Percentiles rank a stretch among this genome's conserved stretches.
Evolutionary conservation across 2,888 invertebrate species (phyloP).

Genomic region (Dynastes maya): DNA sequence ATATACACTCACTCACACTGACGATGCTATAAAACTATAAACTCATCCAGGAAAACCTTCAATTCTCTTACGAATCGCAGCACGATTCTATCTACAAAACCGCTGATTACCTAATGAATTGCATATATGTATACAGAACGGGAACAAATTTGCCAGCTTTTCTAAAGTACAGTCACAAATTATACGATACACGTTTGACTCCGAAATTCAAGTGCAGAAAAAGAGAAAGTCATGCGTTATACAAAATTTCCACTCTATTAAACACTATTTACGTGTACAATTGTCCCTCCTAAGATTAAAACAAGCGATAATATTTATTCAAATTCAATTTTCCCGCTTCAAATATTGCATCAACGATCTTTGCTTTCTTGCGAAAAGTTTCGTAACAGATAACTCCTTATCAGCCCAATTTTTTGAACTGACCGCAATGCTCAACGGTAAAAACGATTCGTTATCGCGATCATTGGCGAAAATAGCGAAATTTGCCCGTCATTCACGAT

Average conservation of each 20-base stretch:
- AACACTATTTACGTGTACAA: not conserved
- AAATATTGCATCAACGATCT: not conserved
- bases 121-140: conserved; percentile 41
- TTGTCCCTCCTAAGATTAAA: too few species aligned
- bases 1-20: too few species aligned
- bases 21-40: not conserved
- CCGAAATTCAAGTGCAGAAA: conserved; percentile 9
- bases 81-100: not conserved
- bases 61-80: not conserved
- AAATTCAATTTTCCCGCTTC: too few species aligned
- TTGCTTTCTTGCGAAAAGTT: too few species aligned
- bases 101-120: conserved; percentile 27
- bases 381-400: too few species aligned
- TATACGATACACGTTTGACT: not conserved
- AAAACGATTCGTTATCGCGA: too few species aligned
- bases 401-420: too few species aligned
- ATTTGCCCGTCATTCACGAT: too few species aligned
- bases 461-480: too few species aligned
- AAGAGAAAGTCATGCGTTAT: conserved; percentile 17
- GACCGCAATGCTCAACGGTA: too few species aligned
- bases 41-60: not conserved
- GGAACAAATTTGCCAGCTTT: conserved; percentile 25
- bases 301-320: too few species aligned
- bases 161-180: too few species aligned
- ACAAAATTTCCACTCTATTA: conserved; percentile 28